Evolutionary conservation across 2,797 vertebrate species (phyloP), one percentile per base, ranked within the genome.

Genomic region (Menidia menidia): DNA sequence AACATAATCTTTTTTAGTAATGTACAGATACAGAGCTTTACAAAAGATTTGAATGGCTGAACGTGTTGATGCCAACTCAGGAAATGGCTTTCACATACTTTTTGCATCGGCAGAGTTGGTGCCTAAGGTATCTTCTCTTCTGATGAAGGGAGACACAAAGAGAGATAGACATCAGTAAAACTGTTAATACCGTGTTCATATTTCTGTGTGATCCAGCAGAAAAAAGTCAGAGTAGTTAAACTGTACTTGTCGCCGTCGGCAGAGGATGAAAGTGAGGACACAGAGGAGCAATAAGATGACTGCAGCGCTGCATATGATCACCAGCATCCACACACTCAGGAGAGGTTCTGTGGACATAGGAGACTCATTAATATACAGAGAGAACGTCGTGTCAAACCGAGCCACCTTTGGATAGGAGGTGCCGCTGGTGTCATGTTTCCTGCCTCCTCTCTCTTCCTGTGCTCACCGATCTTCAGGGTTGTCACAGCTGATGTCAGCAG

Each of bases 51-150:
- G 25, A 9, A 50, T 52, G 50, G 30, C 60, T 62, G 30, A 48
- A 68, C 15, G 44, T 65, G 2, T 61, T 47, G 35, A 63, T 68
- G 73, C 32, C 19, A 75, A 31, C 43, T 50, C 76, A 86, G 67
- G 74, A 89, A 87, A 86, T 77, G 60, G 53, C 25, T 65, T 25
- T 4, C 56, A 81, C 90, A 3, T 81, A 91, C 88, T 84, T 79
- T 83, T 92, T 86, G 81, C 93, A 94, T 12, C 82, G 82, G 83
- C 94, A 94, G 71, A 92, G 79, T 78, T 60, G 80, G 64, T 73
- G 83, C 67, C 84, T 88, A 47, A 57, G 60, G 60, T 63, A 84
- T 68, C 83, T 87, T 58, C 10, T 66, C 65, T 30, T 88, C 85
- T 75, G 73, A 80, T 84, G 58, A 61, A 71, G 56, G 67, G 35